Base-by-base conservation (phyloP, 2,113 vertebrate species). In the Hydrolagus affinis region DNA sequence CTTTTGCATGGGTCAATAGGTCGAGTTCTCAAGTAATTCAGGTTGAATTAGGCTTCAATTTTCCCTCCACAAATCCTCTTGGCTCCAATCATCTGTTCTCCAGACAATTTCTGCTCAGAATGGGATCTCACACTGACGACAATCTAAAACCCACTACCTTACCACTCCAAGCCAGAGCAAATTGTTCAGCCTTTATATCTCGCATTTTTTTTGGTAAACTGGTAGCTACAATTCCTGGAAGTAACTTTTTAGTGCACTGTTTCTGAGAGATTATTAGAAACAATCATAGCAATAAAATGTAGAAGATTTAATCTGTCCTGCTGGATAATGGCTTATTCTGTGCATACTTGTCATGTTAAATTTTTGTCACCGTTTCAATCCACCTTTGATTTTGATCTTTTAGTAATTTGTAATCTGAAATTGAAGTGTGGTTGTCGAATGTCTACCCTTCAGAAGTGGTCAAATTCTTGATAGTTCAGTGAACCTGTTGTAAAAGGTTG, bases 281-380 rank as follows among this genome's bases (percentile, higher is more conserved):
- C 6, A 44, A 44, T 44, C 44, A 92, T 91, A 90, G 88, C 88
- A 87, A 87, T 80, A 87, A 89, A 80, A 71, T 86, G 86, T 90
- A 89, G 6, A 88, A 90, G 73, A 88, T 91, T 90, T 90, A 75
- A 89, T 91, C 89, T 88, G 87, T 90, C 93, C 91, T 85, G 90
- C 94, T 94, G 94, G 91, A 94, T 90, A 88, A 89, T 90, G 88
- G 93, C 93, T 91, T 93, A 78, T 94, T 96, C 91, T 91, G 93
- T 95, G 93, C 78, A 88, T 91, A 95, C 91, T 93, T 96, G 97
- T 96, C 96, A 92, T 93, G 91, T 94, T 94, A 91, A 91, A 97
- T 97, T 93, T 91, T 92, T 96, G 92, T 94, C 87, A 87, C 85
- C 83, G 89, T 89, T 90, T 89, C 89, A 88, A 87, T 89, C 88